Evolutionary conservation across 2,113 vertebrate species (phyloP).

Genomic region (Scomber colias): DNA sequence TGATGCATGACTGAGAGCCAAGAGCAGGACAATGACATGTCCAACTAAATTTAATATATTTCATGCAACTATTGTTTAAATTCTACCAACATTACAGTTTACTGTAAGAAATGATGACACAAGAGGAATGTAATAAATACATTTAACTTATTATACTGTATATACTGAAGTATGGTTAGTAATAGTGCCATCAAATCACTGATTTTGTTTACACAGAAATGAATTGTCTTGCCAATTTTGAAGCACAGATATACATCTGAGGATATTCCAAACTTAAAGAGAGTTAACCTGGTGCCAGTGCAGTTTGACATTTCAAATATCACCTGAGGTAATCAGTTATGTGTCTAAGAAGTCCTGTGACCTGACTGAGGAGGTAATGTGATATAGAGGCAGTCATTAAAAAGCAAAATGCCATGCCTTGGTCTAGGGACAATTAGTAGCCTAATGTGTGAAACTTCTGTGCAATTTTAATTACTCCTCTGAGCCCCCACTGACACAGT

Average conservation of each 20-base stretch:
- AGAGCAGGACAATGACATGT: constrained; percentile 5
- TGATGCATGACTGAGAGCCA: constrained; percentile 16
- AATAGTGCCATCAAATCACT: constrained; percentile 7
- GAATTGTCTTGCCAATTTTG: constrained; percentile 5
- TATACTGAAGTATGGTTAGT: background rate
- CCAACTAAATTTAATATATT: background rate
- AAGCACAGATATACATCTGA: background rate
- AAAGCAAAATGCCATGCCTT: background rate
- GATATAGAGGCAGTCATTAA: constrained; percentile 8
- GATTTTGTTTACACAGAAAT: constrained; percentile 12
- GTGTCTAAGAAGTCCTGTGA: constrained; percentile 9
- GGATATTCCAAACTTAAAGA: background rate
- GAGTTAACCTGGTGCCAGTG: background rate
- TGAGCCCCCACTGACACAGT: background rate
- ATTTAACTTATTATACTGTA: too few relatives aligned
- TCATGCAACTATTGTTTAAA: background rate
- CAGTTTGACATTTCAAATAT: background rate
- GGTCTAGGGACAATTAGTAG: too few relatives aligned
- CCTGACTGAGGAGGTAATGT: background rate
- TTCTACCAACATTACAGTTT: background rate
- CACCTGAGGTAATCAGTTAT: constrained; percentile 9
- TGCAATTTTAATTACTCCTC: background rate
- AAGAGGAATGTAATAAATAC: background rate
- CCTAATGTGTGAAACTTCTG: background rate
- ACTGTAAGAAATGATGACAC: background rate